Evolutionary conservation across 2,888 invertebrate genomes (phyloP), one percentile per base, ranked within the genome.

Genomic region (Macaria notata): DNA sequence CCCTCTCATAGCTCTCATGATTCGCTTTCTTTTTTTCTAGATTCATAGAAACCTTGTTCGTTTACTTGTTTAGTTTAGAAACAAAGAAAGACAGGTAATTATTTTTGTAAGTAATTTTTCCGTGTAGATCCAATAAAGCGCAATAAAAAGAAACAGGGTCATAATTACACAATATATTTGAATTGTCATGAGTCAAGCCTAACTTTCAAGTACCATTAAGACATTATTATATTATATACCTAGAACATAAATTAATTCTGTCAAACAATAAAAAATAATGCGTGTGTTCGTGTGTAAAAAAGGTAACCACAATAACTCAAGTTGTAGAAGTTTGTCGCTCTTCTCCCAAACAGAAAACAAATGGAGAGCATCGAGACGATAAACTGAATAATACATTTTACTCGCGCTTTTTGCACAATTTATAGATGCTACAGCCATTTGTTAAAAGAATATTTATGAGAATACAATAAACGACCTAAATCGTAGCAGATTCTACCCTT

Each of bases 231-330:
- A 19, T 2, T n/a, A n/a, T n/a, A n/a, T n/a, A n/a, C 19, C 19
- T 19, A 19, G 19, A 19, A 19, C 19, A 19, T 19, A 19, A 19
- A 19, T 19, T 19, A 19, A 36, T 41, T 41, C 41, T 50, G 38
- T 48, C 44, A 48, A 56, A 47, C 44, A 31, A 39, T 6, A 3
- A 49, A 54, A 49, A 50, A 36, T 39, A 49, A 31, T 6, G 3
- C 3, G 44, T 45, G 49, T 48, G 19, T 19, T 1, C 19, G 19
- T 19, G 43, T 44, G 42, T n/a, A 58, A 47, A 49, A 48, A 45
- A 49, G 41, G 41, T 19, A 30, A 43, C 53, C 57, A 45, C 46
- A 53, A 58, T 58, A 58, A 53, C 46, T 58, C 57, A 43, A 31
- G 49, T 19, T 19, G 19, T 38, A 47, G 39, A 38, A 46, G 43